Conservation (phyloP, 1,140 invertebrate species). For the Dufourea novaeangliae region DNA sequence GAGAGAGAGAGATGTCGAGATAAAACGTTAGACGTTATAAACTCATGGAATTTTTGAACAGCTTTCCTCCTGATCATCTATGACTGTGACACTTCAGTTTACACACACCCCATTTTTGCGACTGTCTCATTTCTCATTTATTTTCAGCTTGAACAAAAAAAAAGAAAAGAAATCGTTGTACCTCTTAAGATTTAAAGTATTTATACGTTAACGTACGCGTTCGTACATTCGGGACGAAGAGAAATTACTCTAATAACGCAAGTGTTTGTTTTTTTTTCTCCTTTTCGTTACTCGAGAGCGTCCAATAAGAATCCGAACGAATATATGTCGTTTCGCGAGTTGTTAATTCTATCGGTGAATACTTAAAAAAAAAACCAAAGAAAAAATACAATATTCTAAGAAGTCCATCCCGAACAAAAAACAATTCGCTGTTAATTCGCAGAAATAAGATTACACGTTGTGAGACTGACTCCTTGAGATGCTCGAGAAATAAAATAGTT, state of each 20-base stretch:
- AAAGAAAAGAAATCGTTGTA: conserved; percentile 53
- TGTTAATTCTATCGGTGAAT: conserved; percentile 13
- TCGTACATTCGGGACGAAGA: conserved; percentile 51
- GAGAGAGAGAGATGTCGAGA: conserved; percentile 37
- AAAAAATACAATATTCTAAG: conserved; percentile 31
- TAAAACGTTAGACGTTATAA: conserved; percentile 27
- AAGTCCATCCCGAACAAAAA: conserved; percentile 1
- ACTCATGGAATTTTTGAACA: conserved; percentile 17
- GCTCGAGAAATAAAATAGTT: conserved; percentile 13
- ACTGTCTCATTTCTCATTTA: conserved; percentile 37
- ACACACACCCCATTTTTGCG: conserved; percentile 30
- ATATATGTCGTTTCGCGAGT: conserved; percentile 5
- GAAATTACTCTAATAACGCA: conserved; percentile 53
- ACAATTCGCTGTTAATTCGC: not conserved
- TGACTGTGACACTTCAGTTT: conserved; percentile 23
- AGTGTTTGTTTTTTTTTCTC: conserved; percentile 25
- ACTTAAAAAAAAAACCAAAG: conserved; percentile 9
- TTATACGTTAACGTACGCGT: conserved; percentile 51
- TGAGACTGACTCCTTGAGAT: not conserved
- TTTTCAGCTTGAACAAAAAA: conserved; percentile 49
- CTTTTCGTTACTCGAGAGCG: too few species aligned
- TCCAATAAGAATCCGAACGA: conserved; percentile 33
- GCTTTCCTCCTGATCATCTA: not conserved
- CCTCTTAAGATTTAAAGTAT: conserved; percentile 50
- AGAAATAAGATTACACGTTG: conserved; percentile 22